Conservation (phyloP, 1,140 invertebrate genomes). For the Proctacanthus coquilletti region DNA sequence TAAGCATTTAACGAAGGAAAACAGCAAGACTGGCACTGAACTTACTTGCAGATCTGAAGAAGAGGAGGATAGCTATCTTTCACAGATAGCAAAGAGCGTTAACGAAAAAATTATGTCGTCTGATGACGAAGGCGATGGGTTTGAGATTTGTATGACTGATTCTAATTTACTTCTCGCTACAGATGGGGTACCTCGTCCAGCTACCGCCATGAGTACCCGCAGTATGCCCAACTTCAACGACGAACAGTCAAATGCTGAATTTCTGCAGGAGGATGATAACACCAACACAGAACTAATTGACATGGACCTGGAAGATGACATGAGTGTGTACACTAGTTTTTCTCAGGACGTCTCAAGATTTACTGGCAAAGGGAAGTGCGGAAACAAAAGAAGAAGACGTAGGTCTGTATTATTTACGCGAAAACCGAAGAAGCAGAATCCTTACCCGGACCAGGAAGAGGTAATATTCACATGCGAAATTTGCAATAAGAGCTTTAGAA, state of each 20-base stretch:
- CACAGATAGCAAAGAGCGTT: slow-evolving; percentile 27
- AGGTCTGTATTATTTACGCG: slow-evolving; percentile 20
- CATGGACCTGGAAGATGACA: slow-evolving; percentile 28
- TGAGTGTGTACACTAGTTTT: slow-evolving; percentile 27
- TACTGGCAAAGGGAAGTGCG: slow-evolving; percentile 12
- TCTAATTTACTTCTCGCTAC: too few relatives aligned
- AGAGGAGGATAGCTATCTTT: slow-evolving; percentile 27
- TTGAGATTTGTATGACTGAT: too few relatives aligned
- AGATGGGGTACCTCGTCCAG: slow-evolving; percentile 11
- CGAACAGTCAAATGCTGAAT: slow-evolving; percentile 22
- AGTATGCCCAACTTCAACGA: slow-evolving; percentile 26
- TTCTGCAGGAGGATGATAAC: slow-evolving; percentile 18
- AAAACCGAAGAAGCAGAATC: slow-evolving; percentile 16
- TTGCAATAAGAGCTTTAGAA: slow-evolving; percentile 33
- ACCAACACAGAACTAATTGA: slow-evolving; percentile 29
- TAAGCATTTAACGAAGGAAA: too few relatives aligned
- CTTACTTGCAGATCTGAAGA: too few relatives aligned
- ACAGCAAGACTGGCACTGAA: not conserved
- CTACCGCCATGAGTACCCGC: slow-evolving; percentile 26
- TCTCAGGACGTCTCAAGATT: slow-evolving; percentile 15
- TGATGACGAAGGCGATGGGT: slow-evolving; percentile 12
- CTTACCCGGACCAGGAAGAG: slow-evolving; percentile 7
- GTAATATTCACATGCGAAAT: slow-evolving; percentile 29
- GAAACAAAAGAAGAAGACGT: slow-evolving; percentile 12
- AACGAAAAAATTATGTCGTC: slow-evolving; percentile 28